These are phyloP conservation scores for Pterostichus niger DNA, from an alignment of 2,888 invertebrate genomes.

Conservation along the genomic window DNA sequence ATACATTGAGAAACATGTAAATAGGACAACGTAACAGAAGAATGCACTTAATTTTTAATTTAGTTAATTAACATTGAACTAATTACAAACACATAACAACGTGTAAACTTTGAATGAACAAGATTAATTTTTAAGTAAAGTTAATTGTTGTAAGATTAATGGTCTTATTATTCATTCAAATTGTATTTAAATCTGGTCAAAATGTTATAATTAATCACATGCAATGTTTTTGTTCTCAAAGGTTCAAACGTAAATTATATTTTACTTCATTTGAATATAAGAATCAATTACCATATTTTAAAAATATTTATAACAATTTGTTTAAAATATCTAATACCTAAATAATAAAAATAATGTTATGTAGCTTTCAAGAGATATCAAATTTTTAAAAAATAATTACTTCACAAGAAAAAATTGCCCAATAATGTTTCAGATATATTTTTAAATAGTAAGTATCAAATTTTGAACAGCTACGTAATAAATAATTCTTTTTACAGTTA, in stretches of 20 bases:
- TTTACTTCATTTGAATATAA: slow-evolving; percentile 30
- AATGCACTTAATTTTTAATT: slow-evolving; percentile 33
- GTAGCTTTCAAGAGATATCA: too few species aligned
- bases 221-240: slow-evolving; percentile 8
- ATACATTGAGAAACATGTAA: slow-evolving; percentile 43
- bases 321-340: too few species aligned
- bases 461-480: too few species aligned
- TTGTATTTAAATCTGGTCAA: slow-evolving; percentile 19
- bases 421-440: too few species aligned
- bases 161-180: neutral
- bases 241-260: slow-evolving; percentile 11
- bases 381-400: too few species aligned
- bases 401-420: too few species aligned
- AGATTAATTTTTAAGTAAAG: slow-evolving; percentile 14
- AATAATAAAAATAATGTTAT: too few species aligned
- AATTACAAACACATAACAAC: slow-evolving; percentile 10
- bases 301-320: too few species aligned
- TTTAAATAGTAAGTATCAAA: too few species aligned
- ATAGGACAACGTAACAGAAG: slow-evolving; percentile 27
- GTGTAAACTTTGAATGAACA: neutral
- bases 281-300: neutral
- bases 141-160: slow-evolving; percentile 28
- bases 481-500: too few species aligned
- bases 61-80: slow-evolving; percentile 44
- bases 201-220: slow-evolving; percentile 17